Base-by-base conservation (phyloP, 2,113 vertebrate genomes). In the Triplophysa dalaica region DNA sequence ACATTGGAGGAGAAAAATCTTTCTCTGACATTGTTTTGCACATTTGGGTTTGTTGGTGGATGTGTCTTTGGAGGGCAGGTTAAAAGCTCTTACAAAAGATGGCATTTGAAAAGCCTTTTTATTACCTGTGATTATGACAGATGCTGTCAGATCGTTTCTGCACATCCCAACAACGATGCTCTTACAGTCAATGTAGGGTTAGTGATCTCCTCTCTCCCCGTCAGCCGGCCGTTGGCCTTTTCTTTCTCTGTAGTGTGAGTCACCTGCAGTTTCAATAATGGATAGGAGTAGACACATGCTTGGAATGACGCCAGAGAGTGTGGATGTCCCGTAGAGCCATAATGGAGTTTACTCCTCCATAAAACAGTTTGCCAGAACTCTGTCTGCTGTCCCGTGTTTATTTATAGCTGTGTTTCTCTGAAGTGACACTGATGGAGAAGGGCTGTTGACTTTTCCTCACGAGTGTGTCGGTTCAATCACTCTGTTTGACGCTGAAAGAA, bases 391-490 rank as follows among this genome's bases (percentile, higher is more conserved):
- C 65, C 45, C 26, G 56, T 73, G 65, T 75, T 79, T 79, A 81
- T 75, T 73, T 82, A 77, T 81, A 62, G 56, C 69, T 80, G 68
- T 63, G 63, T 73, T 86, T 73, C 26, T 61, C 17, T 70, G 74
- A 54, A 66, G 33, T 83, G 82, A 69, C 82, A 84, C 58, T 84
- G 77, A 86, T 82, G 48, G 77, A 83, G 38, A 81, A 81, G n/a
- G 38, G 66, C 29, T 77, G 72, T 86, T 81, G 75, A 81, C 81
- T 83, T 81, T 60, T 78, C 48, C 41, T 61, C 41, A n/a, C 13
- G 38, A 67, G 45, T 62, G 56, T 79, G 70, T 79, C 14, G 16
- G 22, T 67, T 77, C 74, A 29, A 67, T 77, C 77, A 70, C 43
- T 19, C 68, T 33, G 43, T 56, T 43, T 62, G 65, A 41, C 13